These are phyloP conservation scores for Drosophila nannoptera DNA, from an alignment of 1,140 invertebrate species.

Conservation along the genomic window DNA sequence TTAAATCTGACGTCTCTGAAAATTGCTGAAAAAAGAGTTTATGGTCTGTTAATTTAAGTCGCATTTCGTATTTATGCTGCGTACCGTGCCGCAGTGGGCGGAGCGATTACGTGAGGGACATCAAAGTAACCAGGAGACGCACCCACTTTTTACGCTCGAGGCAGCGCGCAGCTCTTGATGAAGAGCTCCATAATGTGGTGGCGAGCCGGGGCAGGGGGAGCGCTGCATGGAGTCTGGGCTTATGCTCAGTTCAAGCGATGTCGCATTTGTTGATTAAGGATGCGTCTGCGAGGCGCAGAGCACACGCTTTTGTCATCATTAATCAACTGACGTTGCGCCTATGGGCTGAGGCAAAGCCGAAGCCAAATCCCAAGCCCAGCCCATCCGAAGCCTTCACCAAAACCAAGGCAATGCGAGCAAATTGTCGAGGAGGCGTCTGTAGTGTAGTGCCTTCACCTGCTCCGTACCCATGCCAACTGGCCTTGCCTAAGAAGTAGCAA, in stretches of 20 bases:
- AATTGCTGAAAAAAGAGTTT: constrained; percentile 31
- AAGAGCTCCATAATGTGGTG: constrained; percentile 19
- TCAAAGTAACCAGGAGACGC: constrained; percentile 61
- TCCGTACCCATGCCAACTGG: constrained; percentile 17
- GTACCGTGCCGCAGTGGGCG: constrained; percentile 16
- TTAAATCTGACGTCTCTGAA: not conserved
- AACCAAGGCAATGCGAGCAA: constrained; percentile 49
- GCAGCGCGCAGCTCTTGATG: constrained; percentile 54
- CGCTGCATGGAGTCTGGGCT: constrained; percentile 6
- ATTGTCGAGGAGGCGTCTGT: constrained; percentile 35
- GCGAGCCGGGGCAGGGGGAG: not conserved
- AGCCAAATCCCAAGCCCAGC: too few species aligned
- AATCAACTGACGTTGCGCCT: constrained; percentile 66
- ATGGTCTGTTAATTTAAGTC: constrained; percentile 35
- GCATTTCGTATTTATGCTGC: constrained; percentile 29
- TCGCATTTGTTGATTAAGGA: constrained; percentile 70
- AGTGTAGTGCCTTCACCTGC: constrained; percentile 5
- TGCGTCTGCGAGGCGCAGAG: constrained; percentile 20
- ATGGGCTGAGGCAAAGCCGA: constrained; percentile 56
- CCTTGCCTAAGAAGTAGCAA: constrained; percentile 61
- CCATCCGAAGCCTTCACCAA: constrained; percentile 33
- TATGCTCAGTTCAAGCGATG: constrained; percentile 46
- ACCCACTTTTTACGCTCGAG: constrained; percentile 59
- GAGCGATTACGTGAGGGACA: constrained; percentile 61
- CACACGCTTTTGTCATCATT: constrained; percentile 70